A percentile compares a stretch with the other conserved stretches of the same genome.
These are phyloP conservation scores for human DNA, from an alignment of 2,113 vertebrate species.

Conservation along the genomic window DNA sequence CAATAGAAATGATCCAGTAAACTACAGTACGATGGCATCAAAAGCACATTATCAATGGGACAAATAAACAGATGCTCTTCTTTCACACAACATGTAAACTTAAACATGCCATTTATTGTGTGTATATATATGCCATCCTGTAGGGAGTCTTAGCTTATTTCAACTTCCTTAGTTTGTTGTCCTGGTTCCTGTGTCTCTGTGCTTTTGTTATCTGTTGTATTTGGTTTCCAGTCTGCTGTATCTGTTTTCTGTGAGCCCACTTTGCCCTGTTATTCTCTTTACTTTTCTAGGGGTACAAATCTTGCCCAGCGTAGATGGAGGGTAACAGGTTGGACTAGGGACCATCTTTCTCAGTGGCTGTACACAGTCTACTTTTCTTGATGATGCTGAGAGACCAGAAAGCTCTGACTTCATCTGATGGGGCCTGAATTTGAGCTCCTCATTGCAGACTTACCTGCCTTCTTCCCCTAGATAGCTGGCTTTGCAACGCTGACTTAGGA, in stretches of 20 bases:
- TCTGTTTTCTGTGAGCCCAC: not conserved
- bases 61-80: no score
- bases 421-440: not conserved
- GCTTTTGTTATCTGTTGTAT: not conserved
- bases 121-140: not conserved
- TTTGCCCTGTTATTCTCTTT: no score
- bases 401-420: not conserved
- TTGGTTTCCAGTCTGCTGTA: not conserved
- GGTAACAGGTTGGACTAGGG: not conserved
- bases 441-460: no score
- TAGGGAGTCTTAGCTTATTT: not conserved
- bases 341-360: not conserved
- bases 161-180: not conserved
- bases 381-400: not conserved
- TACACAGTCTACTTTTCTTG: not conserved
- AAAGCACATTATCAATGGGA: rapidly evolving
- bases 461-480: not conserved
- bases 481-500: no score
- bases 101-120: rapidly evolving
- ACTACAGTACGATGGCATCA: rapidly evolving
- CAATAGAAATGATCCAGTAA: not conserved
- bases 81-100: not conserved
- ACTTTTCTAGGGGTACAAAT: not conserved
- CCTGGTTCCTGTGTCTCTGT: not conserved
- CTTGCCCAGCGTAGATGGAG: no score